Conservation (phyloP, 2,797 vertebrate species). For the Adrianichthys oophorus region DNA sequence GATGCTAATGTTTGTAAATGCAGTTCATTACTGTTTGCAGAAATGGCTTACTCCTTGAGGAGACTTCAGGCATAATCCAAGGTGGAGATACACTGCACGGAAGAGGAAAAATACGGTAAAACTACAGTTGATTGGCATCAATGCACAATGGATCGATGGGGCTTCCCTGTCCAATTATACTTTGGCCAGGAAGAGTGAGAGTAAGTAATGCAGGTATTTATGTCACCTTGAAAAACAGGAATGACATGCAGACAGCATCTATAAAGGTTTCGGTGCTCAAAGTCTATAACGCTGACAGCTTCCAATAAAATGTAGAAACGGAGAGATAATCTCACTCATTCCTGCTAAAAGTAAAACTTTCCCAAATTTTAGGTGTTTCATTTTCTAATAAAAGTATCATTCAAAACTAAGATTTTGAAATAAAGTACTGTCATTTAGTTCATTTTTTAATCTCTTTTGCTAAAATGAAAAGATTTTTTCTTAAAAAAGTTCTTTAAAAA, state of each 20-base stretch:
- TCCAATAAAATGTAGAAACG: not conserved
- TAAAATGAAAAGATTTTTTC: no score
- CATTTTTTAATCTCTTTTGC: not conserved
- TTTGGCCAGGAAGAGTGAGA: conserved; percentile 45
- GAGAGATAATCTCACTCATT: not conserved
- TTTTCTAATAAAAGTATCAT: no score
- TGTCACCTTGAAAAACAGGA: conserved; percentile 45
- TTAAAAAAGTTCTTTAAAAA: not conserved
- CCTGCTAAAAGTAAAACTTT: not conserved
- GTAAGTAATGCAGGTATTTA: conserved; percentile 29
- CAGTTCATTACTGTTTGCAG: conserved; percentile 44
- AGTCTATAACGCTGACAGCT: not conserved
- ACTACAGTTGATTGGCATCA: conserved; percentile 28
- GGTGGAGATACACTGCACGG: conserved; percentile 45
- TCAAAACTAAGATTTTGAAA: not conserved
- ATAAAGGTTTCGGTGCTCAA: conserved; percentile 10
- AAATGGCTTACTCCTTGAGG: conserved; percentile 51
- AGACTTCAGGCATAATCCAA: conserved; percentile 38
- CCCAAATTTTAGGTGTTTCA: not conserved
- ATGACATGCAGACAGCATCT: conserved; percentile 6
- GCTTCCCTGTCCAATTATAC: conserved; percentile 58
- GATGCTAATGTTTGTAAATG: conserved; percentile 75
- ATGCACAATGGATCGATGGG: conserved; percentile 39
- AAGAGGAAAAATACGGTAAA: conserved; percentile 18
- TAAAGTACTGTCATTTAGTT: not conserved